Evolutionary conservation across 2,113 vertebrate species (phyloP).

Genomic region (Dasyornis broadbenti): DNA sequence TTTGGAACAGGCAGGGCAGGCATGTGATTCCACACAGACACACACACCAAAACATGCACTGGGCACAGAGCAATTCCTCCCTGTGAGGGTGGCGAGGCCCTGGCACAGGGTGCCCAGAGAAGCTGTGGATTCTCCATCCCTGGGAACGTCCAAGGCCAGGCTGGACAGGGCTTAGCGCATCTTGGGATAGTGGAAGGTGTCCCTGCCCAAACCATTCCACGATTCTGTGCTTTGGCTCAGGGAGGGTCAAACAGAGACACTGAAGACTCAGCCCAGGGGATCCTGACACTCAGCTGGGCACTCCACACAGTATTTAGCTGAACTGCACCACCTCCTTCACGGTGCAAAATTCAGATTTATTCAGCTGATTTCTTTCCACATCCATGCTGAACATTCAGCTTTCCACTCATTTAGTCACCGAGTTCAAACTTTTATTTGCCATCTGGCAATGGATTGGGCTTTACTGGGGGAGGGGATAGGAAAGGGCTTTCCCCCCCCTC

Average conservation of each 20-base stretch:
- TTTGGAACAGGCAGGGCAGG: background rate
- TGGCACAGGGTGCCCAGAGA: background rate
- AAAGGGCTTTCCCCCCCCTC: background rate
- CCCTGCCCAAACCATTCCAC: background rate
- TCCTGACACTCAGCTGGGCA: background rate
- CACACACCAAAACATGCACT: background rate
- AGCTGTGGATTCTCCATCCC: background rate
- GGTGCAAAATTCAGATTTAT: constrained; percentile 1
- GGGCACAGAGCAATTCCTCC: background rate
- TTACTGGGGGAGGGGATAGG: background rate
- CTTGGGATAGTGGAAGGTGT: background rate
- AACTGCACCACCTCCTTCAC: background rate
- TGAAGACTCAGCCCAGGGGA: background rate
- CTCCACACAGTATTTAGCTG: background rate
- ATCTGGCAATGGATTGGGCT: constrained; percentile 65
- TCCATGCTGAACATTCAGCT: constrained; percentile 31
- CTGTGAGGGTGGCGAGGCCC: rapidly evolving
- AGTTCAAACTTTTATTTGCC: constrained; percentile 66
- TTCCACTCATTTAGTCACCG: constrained; percentile 5
- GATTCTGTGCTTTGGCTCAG: background rate
- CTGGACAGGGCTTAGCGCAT: rapidly evolving
- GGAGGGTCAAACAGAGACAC: background rate
- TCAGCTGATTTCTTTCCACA: background rate
- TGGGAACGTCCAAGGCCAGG: background rate
- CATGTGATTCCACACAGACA: background rate